phyloP scores from a whole-genome alignment of 2,797 vertebrate species.

The Denticeps clupeoides region DNA sequence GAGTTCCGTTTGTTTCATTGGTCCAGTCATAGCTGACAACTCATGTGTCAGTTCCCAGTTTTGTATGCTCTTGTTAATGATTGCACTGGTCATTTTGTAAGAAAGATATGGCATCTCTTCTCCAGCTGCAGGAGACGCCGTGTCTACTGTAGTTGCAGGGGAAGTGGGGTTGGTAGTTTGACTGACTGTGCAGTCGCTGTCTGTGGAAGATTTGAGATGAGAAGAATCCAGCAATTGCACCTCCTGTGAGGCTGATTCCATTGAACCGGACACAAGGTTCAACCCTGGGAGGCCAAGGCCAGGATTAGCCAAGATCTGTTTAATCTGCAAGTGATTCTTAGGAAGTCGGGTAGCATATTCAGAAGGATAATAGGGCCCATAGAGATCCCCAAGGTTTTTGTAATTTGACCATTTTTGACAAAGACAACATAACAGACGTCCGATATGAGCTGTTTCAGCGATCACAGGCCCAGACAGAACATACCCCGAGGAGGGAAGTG shows the following conservation, averaged over 20 bases:
- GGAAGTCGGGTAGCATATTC: conserved; percentile 88
- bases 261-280: conserved; percentile 39
- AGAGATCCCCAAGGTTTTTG: conserved; percentile 94
- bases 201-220: conserved; percentile 34
- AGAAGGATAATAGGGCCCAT: conserved; percentile 92
- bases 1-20: conserved; percentile 47
- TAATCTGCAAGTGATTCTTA: conserved; percentile 81
- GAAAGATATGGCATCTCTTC: conserved; percentile 38
- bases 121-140: conserved; percentile 30
- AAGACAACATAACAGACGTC: conserved; percentile 89
- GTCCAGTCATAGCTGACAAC: conserved; percentile 40
- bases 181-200: conserved; percentile 39
- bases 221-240: conserved; percentile 36
- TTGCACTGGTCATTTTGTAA: conserved; percentile 20
- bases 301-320: conserved; percentile 47
- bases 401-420: conserved; percentile 99
- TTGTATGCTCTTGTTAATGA: conserved; percentile 32
- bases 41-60: conserved; percentile 47
- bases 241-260: conserved; percentile 38
- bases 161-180: conserved; percentile 38
- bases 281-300: conserved; percentile 44
- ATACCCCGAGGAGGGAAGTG: conserved; percentile 78
- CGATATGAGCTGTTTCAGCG: conserved; percentile 79
- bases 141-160: conserved; percentile 31
- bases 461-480: conserved; percentile 85